phyloP scores from a whole-genome alignment of 1,140 invertebrate genomes.

The Drosophila bocqueti region DNA sequence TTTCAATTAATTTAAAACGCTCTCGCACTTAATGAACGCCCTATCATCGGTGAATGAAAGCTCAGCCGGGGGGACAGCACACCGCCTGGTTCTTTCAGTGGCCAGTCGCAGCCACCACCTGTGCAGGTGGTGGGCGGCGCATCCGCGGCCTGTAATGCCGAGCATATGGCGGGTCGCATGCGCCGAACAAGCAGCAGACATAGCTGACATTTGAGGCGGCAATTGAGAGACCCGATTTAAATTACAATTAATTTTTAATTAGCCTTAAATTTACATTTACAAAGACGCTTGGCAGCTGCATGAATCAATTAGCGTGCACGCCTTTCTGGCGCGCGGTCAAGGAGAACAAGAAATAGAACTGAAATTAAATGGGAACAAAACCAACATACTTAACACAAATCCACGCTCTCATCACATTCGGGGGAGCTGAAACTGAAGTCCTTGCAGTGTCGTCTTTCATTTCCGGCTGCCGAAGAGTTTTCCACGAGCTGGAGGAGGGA shows the following conservation, averaged over 20 bases:
- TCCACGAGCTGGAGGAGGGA: constrained; percentile 45
- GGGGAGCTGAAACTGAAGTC: constrained; percentile 28
- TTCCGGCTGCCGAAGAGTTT: constrained; percentile 75
- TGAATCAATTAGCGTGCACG: constrained; percentile 55
- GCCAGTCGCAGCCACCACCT: constrained; percentile 37
- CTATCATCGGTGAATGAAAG: constrained; percentile 35
- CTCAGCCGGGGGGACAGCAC: not conserved
- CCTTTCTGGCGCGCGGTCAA: constrained; percentile 17
- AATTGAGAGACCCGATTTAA: constrained; percentile 48
- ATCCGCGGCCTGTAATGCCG: constrained; percentile 20
- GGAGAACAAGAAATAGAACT: constrained; percentile 18
- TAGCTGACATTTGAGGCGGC: constrained; percentile 30
- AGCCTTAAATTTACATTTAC: constrained; percentile 58
- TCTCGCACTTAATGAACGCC: constrained; percentile 22
- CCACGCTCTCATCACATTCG: constrained; percentile 61
- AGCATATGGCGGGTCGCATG: constrained; percentile 69
- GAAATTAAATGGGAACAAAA: constrained; percentile 22
- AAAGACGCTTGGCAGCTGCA: constrained; percentile 36
- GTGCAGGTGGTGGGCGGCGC: constrained; percentile 28
- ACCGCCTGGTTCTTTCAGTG: constrained; percentile 1
- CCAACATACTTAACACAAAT: constrained; percentile 33
- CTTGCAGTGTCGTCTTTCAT: constrained; percentile 42
- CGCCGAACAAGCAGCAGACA: constrained; percentile 15
- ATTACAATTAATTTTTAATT: constrained; percentile 78
- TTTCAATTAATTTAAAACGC: constrained; percentile 43